These are phyloP conservation scores for mouse (Mus musculus) DNA, from an alignment of 2,113 vertebrate species.

Conservation along the genomic window GRCm39 chr8:51935001-51935500, in stretches of 20 bases:
- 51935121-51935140: not conserved
- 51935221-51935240: not conserved
- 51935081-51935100: not conserved
- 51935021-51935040: not conserved
- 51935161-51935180: not conserved
- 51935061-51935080: not conserved
- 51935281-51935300: not conserved
- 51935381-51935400: not conserved
- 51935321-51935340: not conserved
- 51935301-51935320: not conserved
- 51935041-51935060: not conserved
- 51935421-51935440: accelerated
- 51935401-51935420: not conserved
- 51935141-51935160: not conserved
- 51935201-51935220: not conserved
- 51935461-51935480: not conserved
- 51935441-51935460: accelerated
- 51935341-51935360: accelerated
- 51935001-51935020: not conserved
- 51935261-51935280: not conserved
- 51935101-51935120: not conserved
- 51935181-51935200: not conserved
- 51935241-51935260: not conserved
- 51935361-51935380: not conserved
- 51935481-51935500: not conserved